Evolutionary conservation across 2,113 vertebrate species (phyloP), one percentile per base, ranked within the genome.

Genomic region (Arvicanthis niloticus): DNA sequence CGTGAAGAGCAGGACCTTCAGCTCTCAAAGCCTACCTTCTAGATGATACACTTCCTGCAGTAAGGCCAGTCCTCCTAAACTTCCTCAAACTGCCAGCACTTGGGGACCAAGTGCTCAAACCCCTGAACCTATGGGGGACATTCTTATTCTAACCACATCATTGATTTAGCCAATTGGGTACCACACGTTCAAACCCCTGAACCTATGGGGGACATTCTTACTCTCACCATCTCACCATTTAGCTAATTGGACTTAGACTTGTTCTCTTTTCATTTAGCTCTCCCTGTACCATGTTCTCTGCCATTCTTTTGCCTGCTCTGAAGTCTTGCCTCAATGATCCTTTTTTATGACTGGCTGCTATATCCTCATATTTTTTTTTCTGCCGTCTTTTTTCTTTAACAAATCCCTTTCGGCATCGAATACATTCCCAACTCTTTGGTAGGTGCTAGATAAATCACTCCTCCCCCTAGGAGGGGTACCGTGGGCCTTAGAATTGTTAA

Each of bases 241-340:
- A 82, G 51, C n/a, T 77, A 37, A 73, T 72, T 91, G 26, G 5
- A 92, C 85, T 70, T 94, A 85, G 19, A 12, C 93, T 94, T 73
- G 21, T 89, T 73, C 73, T n/a, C 34, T 34, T 81, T 53, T 3
- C 29, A 45, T 58, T 87, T 76, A 70, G 48, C 45, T 87, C 87
- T 72, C 40, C 76, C 22, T 48, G 67, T 13, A 31, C 62, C 48
- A 16, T 86, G 84, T 68, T 37, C 62, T 48, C 19, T 34, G 42
- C 13, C 42, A 15, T 87, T 87, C 29, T 68, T 48, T 51, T 68
- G 42, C 31, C 90, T 80, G 16, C 67, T 80, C 60, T 51, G 89
- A 62, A 92, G 72, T 92, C 76, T 77, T 88, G 72, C 26, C 42
- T 89, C 87, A 91, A 86, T 94, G 13, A 92, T 96, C 37, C 31